These are phyloP conservation scores for Aspidapion aeneum DNA, from an alignment of 2,888 invertebrate species.

Conservation along the genomic window DNA sequence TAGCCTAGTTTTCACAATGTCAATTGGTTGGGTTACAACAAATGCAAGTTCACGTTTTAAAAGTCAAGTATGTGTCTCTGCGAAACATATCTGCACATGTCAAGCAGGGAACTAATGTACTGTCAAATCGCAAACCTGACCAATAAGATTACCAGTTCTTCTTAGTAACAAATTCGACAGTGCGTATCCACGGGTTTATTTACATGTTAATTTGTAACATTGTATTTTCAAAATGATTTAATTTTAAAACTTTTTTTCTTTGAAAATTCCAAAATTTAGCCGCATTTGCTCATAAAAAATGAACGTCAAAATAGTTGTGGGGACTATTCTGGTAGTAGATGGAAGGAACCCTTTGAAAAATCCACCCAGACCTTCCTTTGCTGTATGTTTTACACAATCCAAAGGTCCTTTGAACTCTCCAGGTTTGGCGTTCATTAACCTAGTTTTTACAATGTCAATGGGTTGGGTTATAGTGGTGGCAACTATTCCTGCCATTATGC, in stretches of 20 bases:
- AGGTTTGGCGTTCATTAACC: constrained; percentile 1
- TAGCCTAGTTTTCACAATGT: background rate
- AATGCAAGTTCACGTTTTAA: too few species aligned
- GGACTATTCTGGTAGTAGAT: background rate
- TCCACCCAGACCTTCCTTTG: background rate
- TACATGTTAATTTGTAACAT: too few species aligned
- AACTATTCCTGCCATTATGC: constrained; percentile 67
- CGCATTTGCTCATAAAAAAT: background rate
- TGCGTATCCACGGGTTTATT: too few species aligned
- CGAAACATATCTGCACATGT: too few species aligned
- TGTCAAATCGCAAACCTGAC: too few species aligned
- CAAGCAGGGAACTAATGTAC: too few species aligned
- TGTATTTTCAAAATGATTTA: too few species aligned
- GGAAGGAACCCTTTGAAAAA: background rate
- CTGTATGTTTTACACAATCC: background rate
- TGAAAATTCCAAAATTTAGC: background rate
- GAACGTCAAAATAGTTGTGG: background rate
- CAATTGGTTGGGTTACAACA: background rate
- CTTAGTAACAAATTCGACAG: too few species aligned
- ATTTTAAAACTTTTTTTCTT: too few species aligned
- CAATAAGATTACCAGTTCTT: too few species aligned
- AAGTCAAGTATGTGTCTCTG: too few species aligned
- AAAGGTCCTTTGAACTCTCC: background rate
- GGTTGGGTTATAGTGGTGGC: constrained; percentile 1
- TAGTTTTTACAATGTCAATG: background rate